Conservation (phyloP, 2,113 vertebrate genomes). For the Callipepla californica region DNA sequence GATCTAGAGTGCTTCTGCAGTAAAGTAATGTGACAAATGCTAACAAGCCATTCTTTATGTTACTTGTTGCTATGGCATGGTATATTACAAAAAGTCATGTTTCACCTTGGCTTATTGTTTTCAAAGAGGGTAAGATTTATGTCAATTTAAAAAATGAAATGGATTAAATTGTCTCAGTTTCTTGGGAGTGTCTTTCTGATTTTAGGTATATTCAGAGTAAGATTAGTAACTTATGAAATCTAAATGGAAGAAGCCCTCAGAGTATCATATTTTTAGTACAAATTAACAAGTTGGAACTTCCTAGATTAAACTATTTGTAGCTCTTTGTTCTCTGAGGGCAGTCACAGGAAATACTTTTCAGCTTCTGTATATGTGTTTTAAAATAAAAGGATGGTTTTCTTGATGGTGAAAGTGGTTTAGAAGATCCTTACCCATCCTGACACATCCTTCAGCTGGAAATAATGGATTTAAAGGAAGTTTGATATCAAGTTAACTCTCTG, state of each 20-base stretch:
- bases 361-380: background rate
- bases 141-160: background rate
- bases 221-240: background rate
- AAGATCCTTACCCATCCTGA: background rate
- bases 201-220: background rate
- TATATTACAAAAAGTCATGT: rapidly evolving
- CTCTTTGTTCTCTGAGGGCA: background rate
- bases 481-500: background rate
- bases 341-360: background rate
- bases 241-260: background rate
- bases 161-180: background rate
- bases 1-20: background rate
- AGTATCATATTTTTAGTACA: background rate
- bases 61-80: background rate
- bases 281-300: background rate
- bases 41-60: background rate
- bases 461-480: background rate
- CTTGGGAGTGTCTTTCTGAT: background rate
- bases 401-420: background rate
- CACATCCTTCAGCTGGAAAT: background rate
- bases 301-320: background rate
- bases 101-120: background rate
- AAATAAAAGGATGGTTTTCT: background rate
- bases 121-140: background rate
- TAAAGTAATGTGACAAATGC: background rate